These are phyloP conservation scores for Cryptus armator DNA, from an alignment of 2,888 invertebrate genomes.

Conservation along the genomic window DNA sequence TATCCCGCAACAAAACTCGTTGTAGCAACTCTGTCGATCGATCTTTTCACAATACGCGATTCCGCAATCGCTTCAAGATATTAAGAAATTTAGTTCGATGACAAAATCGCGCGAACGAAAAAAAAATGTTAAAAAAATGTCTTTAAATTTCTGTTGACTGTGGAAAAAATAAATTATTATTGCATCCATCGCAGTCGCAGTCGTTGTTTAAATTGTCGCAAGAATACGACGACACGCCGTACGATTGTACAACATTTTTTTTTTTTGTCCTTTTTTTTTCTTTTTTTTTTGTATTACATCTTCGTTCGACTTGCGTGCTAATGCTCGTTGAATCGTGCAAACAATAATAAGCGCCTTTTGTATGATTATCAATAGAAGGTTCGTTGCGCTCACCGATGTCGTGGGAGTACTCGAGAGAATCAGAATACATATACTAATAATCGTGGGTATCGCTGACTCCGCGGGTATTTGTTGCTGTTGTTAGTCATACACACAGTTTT, in stretches of 20 bases:
- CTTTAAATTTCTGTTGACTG: neutral
- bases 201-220: neutral
- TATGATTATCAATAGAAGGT: constrained; percentile 53
- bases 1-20: constrained; percentile 9
- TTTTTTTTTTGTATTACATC: neutral
- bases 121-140: no score
- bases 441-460: constrained; percentile 40
- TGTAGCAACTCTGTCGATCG: constrained; percentile 11
- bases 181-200: neutral
- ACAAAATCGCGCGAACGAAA: no score
- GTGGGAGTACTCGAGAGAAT: constrained; percentile 47
- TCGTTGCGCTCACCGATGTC: constrained; percentile 33
- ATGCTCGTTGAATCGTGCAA: constrained; percentile 11
- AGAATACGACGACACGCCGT: neutral
- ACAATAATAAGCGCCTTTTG: constrained; percentile 33
- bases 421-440: constrained; percentile 46
- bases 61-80: neutral
- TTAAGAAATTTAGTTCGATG: no score
- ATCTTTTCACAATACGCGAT: neutral
- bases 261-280: neutral
- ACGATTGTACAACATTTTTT: neutral
- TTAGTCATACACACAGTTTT: constrained; percentile 21
- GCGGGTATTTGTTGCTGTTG: constrained; percentile 11
- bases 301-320: neutral
- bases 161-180: neutral